Conservation (phyloP, 2,113 vertebrate genomes). For the Paralichthys olivaceus region DNA sequence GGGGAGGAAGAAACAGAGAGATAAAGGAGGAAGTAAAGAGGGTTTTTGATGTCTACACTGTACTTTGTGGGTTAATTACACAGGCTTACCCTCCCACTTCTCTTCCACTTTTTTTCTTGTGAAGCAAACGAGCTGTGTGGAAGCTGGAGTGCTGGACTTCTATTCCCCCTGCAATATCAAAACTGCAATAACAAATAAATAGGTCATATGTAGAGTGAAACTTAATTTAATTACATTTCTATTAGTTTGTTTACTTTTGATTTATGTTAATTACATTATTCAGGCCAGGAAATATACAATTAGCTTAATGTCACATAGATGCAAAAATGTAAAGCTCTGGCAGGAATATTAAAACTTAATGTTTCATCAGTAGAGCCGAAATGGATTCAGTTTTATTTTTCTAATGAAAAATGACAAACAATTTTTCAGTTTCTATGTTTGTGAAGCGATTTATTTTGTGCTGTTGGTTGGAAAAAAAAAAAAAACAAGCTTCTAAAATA, state of each 20-base stretch:
- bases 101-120: constrained; percentile 11
- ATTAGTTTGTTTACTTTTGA: background rate
- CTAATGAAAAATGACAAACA: too few relatives aligned
- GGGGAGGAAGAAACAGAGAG: background rate
- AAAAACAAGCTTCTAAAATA: background rate
- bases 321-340: background rate
- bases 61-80: constrained; percentile 71
- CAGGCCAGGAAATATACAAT: background rate
- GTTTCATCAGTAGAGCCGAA: background rate
- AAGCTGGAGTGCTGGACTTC: background rate
- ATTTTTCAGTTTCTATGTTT: background rate
- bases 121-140: background rate
- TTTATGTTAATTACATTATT: background rate
- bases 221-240: background rate
- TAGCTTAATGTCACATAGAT: background rate
- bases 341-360: background rate
- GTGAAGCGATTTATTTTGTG: background rate
- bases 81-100: constrained; percentile 36
- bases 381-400: too few relatives aligned
- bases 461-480: background rate
- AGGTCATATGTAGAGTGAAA: background rate
- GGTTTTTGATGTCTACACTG: constrained; percentile 59
- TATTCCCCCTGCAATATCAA: background rate
- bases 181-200: background rate
- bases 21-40: constrained; percentile 42